phyloP scores from a whole-genome alignment of 2,113 vertebrate species.

The Oplegnathus fasciatus region DNA sequence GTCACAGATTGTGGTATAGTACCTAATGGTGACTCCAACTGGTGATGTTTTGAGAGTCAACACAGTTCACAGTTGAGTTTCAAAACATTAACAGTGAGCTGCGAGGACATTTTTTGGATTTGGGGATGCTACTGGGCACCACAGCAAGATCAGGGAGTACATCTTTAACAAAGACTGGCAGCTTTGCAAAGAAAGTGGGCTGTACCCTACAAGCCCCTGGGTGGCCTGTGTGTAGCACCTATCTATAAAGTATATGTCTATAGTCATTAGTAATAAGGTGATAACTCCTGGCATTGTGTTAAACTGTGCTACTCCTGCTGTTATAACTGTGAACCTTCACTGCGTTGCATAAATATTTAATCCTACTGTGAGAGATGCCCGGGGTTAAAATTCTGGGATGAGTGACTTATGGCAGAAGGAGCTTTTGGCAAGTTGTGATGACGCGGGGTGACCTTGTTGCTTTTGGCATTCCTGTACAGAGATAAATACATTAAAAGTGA shows the following conservation, averaged over 20 bases:
- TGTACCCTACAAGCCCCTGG: background rate
- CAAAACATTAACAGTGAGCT: background rate
- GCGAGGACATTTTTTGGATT: background rate
- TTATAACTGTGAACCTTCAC: constrained; percentile 26
- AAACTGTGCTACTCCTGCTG: constrained; percentile 52
- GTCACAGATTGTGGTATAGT: background rate
- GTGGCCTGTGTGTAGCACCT: constrained; percentile 21
- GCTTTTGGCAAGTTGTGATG: constrained; percentile 66
- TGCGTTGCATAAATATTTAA: constrained; percentile 64
- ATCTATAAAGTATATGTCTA: constrained; percentile 28
- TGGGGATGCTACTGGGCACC: background rate
- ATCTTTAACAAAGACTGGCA: constrained; percentile 7
- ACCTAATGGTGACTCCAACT: background rate
- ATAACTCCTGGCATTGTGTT: constrained; percentile 61
- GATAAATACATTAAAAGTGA: constrained; percentile 74
- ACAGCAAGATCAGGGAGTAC: background rate
- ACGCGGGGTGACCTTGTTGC: constrained; percentile 74
- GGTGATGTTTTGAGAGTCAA: background rate
- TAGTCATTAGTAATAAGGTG: constrained; percentile 46
- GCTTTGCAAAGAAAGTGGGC: constrained; percentile 18
- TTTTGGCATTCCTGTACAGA: constrained; percentile 54
- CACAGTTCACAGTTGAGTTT: background rate
- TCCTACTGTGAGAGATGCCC: constrained; percentile 47
- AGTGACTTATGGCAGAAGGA: constrained; percentile 43
- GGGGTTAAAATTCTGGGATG: constrained; percentile 48